A percentile compares a stretch with the other conserved stretches of the same genome.
Evolutionary conservation across 2,797 vertebrate genomes (phyloP).

Genomic region (Rhadinocentrus ornatus): DNA sequence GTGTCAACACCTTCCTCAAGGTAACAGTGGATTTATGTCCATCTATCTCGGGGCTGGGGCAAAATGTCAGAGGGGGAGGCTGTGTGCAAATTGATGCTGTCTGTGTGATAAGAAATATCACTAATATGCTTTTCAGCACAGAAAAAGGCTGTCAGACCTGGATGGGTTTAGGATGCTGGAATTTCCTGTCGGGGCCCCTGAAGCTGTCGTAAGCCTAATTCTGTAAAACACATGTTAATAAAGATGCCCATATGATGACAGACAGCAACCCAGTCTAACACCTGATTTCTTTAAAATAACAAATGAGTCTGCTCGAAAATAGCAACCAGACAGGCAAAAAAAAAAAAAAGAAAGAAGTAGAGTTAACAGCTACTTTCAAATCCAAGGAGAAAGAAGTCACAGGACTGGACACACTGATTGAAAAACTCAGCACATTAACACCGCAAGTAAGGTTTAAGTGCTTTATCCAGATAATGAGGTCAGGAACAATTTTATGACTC

Average conservation of each 20-base stretch:
- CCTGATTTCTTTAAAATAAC: slow-evolving; percentile 14
- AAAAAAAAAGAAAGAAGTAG: not conserved
- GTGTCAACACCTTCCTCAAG: slow-evolving; percentile 71
- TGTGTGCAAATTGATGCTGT: slow-evolving; percentile 53
- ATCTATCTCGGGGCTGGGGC: slow-evolving; percentile 24
- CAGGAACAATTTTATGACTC: slow-evolving; percentile 53
- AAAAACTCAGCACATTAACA: slow-evolving; percentile 43
- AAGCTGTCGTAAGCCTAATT: slow-evolving; percentile 37
- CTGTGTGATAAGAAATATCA: slow-evolving; percentile 52
- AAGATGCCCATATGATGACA: slow-evolving; percentile 29
- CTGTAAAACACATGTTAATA: slow-evolving; percentile 38
- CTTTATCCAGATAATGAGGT: slow-evolving; percentile 56
- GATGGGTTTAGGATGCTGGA: slow-evolving; percentile 56
- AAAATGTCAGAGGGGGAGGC: slow-evolving; percentile 41
- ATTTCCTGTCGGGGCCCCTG: slow-evolving; percentile 46
- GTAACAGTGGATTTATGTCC: slow-evolving; percentile 59
- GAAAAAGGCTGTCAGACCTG: slow-evolving; percentile 22
- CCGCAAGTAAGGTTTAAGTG: slow-evolving; percentile 44
- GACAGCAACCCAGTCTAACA: slow-evolving; percentile 10
- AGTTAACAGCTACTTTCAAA: slow-evolving; percentile 3
- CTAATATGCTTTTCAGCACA: slow-evolving; percentile 44
- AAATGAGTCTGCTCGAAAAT: not conserved
- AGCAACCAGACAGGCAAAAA: not conserved
- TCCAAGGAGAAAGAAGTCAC: slow-evolving; percentile 58
- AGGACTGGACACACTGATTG: slow-evolving; percentile 21